phyloP scores from a whole-genome alignment of 2,113 vertebrate genomes.

The Bubalus kerabau region DNA sequence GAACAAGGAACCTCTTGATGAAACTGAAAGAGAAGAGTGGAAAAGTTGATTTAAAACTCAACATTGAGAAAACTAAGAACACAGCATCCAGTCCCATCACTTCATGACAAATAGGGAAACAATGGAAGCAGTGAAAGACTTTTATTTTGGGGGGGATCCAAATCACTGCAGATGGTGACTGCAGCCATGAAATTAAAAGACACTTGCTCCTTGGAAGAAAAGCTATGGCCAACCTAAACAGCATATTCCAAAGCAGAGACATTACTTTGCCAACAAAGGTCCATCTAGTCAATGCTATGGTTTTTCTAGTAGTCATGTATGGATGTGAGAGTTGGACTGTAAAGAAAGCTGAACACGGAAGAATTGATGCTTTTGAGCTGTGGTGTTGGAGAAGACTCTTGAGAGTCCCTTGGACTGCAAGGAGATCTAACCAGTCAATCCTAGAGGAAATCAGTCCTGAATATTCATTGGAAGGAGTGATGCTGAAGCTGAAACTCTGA shows the following conservation, averaged over 20 bases:
- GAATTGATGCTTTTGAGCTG: not conserved
- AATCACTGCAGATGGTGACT: not conserved
- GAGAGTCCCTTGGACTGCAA: not conserved
- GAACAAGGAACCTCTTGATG: not conserved
- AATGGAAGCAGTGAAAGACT: not conserved
- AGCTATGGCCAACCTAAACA: not conserved
- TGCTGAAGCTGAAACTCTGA: not conserved
- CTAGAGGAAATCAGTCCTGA: not conserved
- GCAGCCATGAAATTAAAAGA: not conserved
- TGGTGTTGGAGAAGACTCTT: not conserved
- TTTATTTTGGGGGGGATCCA: not conserved
- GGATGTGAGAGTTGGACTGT: not conserved
- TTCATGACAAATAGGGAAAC: not conserved
- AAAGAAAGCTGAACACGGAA: not conserved
- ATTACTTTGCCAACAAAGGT: not conserved
- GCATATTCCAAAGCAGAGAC: not conserved
- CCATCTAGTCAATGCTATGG: not conserved
- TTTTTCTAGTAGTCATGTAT: not conserved
- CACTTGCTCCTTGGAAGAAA: not conserved
- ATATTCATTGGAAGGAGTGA: not conserved
- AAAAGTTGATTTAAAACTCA: not conserved
- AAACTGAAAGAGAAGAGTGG: not conserved
- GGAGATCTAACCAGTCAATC: not conserved
- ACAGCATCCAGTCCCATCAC: not conserved
- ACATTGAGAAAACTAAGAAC: not conserved